phyloP scores from a whole-genome alignment of 2,797 vertebrate genomes.

The Pangasius macronema region DNA sequence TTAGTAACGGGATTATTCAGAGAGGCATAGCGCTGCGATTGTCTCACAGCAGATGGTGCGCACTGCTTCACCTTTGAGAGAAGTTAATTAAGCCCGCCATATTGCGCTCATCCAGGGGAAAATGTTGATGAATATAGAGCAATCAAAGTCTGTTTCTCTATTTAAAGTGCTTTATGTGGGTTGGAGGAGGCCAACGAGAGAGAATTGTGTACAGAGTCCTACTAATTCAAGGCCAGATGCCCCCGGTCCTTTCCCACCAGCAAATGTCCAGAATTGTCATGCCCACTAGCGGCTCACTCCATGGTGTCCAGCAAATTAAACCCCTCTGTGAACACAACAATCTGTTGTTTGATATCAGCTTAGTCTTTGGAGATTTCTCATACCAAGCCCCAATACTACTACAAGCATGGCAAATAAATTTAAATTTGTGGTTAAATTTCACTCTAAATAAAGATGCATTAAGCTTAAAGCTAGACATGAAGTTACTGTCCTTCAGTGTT shows the following conservation, averaged over 20 bases:
- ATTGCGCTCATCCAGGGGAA: conserved; percentile 97
- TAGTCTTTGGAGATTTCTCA: conserved; percentile 60
- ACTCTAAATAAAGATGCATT: not conserved
- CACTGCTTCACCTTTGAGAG: conserved; percentile 99
- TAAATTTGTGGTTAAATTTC: not conserved
- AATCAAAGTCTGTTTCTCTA: conserved; percentile 91
- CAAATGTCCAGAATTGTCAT: conserved; percentile 31
- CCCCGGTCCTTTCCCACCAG: conserved; percentile 83
- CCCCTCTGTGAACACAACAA: conserved; percentile 78
- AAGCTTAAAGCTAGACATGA: not conserved
- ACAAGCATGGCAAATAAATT: not conserved
- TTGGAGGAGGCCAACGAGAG: conserved; percentile 91
- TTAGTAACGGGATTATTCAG: conserved; percentile 95
- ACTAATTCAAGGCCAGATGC: conserved; percentile 88
- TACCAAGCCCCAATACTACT: not conserved
- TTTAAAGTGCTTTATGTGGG: conserved; percentile 85
- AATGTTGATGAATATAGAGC: conserved; percentile 99
- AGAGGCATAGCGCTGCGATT: conserved; percentile 96
- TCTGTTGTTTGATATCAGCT: conserved; percentile 86
- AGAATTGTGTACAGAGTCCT: conserved; percentile 93
- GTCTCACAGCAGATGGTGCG: conserved; percentile 99
- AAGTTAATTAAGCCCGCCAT: conserved; percentile 99
- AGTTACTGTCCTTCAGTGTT: conserved; percentile 3
- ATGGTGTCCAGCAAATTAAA: conserved; percentile 87
- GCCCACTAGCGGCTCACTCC: conserved; percentile 3